A percentile compares a stretch with the other conserved stretches of the same genome.
phyloP scores from a whole-genome alignment of 2,888 invertebrate species.

The Caradrina clavipalpis region DNA sequence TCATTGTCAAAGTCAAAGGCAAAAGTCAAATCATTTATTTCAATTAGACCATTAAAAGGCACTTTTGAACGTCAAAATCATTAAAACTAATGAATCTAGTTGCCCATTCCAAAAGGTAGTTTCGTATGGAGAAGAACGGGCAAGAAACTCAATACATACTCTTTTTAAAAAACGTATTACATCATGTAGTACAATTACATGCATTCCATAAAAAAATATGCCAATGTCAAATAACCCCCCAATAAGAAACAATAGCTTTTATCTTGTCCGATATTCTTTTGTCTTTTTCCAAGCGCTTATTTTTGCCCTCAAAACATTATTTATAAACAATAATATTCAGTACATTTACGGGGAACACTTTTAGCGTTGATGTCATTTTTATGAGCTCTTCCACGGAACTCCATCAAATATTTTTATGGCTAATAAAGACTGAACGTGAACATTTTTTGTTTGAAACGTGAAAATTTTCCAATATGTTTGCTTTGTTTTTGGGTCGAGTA shows the following conservation, averaged over 20 bases:
- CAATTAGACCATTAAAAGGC: no score
- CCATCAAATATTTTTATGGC: constrained; percentile 64
- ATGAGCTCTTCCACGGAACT: constrained; percentile 50
- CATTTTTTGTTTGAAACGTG: constrained; percentile 46
- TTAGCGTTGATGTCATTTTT: constrained; percentile 62
- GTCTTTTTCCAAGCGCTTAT: constrained; percentile 16
- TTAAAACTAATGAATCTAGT: no score
- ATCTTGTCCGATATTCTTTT: constrained; percentile 9
- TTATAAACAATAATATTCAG: constrained; percentile 54
- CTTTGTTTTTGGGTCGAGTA: constrained; percentile 30
- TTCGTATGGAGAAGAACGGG: no score
- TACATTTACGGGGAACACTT: constrained; percentile 44
- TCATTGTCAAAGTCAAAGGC: no score
- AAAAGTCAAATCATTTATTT: no score
- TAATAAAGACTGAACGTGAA: constrained; percentile 54
- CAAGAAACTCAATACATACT: no score
- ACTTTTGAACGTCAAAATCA: no score
- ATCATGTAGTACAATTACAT: no score
- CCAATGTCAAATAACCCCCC: no score
- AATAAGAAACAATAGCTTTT: constrained; percentile 15
- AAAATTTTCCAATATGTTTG: constrained; percentile 24
- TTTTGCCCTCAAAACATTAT: constrained; percentile 31
- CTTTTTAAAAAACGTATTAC: no score
- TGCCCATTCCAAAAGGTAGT: no score
- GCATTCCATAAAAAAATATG: no score